Evolutionary conservation across 2,797 vertebrate genomes (phyloP).

Genomic region (Etheostoma perlongum): DNA sequence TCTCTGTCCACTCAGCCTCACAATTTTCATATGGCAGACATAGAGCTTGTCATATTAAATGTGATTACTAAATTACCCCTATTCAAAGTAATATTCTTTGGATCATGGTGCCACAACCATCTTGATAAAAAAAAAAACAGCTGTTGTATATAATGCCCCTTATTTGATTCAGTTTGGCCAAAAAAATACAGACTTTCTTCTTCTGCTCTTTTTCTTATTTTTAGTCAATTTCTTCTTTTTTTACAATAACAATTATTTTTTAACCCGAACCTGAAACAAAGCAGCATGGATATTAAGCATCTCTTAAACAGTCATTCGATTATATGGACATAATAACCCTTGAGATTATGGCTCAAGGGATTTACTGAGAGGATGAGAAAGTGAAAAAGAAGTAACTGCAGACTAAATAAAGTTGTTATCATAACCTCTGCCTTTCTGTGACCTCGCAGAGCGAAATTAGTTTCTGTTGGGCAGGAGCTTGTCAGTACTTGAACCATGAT

Average conservation of each 20-base stretch:
- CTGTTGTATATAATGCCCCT: background rate
- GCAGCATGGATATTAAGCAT: constrained; percentile 56
- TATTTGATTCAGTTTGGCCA: background rate
- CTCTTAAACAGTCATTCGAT: constrained; percentile 3
- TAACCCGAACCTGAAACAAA: background rate
- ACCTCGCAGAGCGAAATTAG: background rate
- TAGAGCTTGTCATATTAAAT: too few species aligned
- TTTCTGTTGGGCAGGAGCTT: constrained; percentile 34
- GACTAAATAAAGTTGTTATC: background rate
- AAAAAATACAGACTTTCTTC: background rate
- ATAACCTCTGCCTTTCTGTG: background rate
- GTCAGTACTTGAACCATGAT: constrained; percentile 59
- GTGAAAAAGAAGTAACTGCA: background rate
- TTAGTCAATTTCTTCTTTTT: background rate
- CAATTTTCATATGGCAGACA: background rate
- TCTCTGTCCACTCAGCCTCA: constrained; percentile 47
- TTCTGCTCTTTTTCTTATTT: background rate
- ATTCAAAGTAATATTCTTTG: background rate
- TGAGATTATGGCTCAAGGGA: background rate
- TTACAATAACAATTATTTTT: background rate
- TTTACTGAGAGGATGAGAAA: background rate
- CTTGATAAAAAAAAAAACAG: background rate
- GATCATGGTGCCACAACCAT: background rate
- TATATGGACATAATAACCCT: background rate
- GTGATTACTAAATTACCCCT: background rate